These are phyloP conservation scores for Leptinotarsa tumamoca DNA, from an alignment of 2,888 invertebrate species.

Conservation along the genomic window DNA sequence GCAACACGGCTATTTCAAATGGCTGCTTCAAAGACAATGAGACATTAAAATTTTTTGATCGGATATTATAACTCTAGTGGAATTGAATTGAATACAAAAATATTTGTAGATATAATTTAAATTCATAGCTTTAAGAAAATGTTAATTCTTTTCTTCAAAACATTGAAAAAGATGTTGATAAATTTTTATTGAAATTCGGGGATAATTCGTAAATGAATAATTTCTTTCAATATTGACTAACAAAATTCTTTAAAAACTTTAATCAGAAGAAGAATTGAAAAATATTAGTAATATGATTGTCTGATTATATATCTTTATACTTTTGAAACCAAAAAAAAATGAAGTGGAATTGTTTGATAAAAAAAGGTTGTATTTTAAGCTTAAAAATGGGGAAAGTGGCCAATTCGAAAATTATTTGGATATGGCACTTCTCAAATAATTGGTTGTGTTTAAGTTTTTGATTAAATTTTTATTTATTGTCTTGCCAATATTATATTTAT, in stretches of 20 bases:
- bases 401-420: constrained; percentile 14
- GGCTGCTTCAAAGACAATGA: no score
- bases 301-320: no score
- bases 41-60: no score
- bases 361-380: not conserved
- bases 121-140: no score
- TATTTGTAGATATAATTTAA: no score
- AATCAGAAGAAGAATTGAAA: not conserved
- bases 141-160: no score
- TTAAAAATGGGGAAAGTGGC: not conserved
- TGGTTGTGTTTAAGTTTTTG: constrained; percentile 42
- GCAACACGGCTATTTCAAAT: no score
- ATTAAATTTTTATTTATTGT: constrained; percentile 50
- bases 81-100: no score
- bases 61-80: no score
- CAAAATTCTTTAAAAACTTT: not conserved
- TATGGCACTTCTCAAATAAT: constrained; percentile 28
- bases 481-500: constrained; percentile 52
- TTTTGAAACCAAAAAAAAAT: not conserved
- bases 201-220: not conserved
- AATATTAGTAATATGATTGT: no score
- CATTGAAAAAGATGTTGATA: no score
- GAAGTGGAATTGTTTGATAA: not conserved
- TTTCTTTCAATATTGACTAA: not conserved
- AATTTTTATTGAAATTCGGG: no score